Evolutionary conservation across 2,888 invertebrate species (phyloP).

Genomic region (Drosophila neonasuta): DNA sequence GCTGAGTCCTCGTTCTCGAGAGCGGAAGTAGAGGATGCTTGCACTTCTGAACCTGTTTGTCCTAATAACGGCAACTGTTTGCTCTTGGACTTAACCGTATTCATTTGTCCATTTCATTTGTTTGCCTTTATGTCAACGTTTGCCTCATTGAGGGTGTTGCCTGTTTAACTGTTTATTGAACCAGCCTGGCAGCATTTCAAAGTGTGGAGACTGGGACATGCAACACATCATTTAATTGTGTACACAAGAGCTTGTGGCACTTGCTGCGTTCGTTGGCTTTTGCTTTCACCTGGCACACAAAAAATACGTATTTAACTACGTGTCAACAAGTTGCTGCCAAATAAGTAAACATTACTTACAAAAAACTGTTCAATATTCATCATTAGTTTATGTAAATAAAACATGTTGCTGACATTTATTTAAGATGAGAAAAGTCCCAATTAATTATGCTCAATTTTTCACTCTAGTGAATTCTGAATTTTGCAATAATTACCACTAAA

Average conservation of each 20-base stretch:
- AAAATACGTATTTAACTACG: constrained; percentile 27
- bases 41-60: constrained; percentile 46
- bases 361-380: too few species aligned
- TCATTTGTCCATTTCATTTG: constrained; percentile 45
- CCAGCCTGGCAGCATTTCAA: constrained; percentile 18
- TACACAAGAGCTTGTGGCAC: constrained; percentile 34
- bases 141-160: constrained; percentile 66
- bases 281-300: constrained; percentile 30
- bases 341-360: constrained; percentile 23
- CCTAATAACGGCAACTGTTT: constrained; percentile 47
- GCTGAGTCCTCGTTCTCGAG: not conserved
- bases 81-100: constrained; percentile 32
- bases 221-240: constrained; percentile 59
- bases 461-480: not conserved
- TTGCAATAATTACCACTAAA: not conserved
- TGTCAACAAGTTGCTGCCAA: constrained; percentile 56
- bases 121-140: constrained; percentile 43
- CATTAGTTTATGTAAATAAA: too few species aligned
- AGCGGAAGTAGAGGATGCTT: constrained; percentile 21
- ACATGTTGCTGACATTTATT: not conserved
- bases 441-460: not conserved
- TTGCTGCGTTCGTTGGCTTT: constrained; percentile 8
- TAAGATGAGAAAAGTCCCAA: not conserved
- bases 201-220: constrained; percentile 25
- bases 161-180: constrained; percentile 50